Conservation (phyloP, 2,888 invertebrate species). For the Folsomia candida region DNA sequence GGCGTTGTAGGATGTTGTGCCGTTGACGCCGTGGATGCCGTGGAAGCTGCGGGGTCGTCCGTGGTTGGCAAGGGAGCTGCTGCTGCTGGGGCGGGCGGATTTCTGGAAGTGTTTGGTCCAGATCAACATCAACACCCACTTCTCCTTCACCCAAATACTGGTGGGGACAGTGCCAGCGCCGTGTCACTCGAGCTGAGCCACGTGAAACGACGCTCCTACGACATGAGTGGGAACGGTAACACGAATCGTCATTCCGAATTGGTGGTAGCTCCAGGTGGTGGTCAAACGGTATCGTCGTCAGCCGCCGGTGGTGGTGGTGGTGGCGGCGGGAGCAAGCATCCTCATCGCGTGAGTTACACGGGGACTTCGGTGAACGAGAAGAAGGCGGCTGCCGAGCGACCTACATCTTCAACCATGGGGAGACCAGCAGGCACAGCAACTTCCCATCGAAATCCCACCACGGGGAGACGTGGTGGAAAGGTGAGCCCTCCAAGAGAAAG, state of each 20-base stretch:
- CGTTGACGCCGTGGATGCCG: neutral
- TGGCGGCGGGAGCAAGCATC: constrained; percentile 18
- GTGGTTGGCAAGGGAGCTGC: neutral
- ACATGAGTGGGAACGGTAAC: neutral
- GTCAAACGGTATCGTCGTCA: constrained; percentile 11
- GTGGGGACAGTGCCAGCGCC: neutral
- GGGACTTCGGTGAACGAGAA: constrained; percentile 9
- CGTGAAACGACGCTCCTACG: constrained; percentile 7
- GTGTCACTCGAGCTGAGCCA: neutral
- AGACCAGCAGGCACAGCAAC: neutral
- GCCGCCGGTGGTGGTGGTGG: constrained; percentile 25
- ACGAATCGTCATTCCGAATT: constrained; percentile 11
- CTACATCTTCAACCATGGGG: constrained; percentile 13
- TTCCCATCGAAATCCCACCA: constrained; percentile 1
- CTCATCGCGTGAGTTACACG: constrained; percentile 12
- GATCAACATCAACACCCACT: neutral
- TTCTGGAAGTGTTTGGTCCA: neutral
- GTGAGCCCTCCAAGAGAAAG: no score
- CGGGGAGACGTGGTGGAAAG: constrained; percentile 13
- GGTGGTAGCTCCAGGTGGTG: neutral
- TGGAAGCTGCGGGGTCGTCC: neutral
- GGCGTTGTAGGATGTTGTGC: neutral
- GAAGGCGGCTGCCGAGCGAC: constrained; percentile 29
- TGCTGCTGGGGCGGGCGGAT: neutral
- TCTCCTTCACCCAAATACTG: neutral